A percentile compares a stretch with the other conserved stretches of the same genome.
Evolutionary conservation across 2,113 vertebrate genomes (phyloP).

Genomic region (Clarias magur): DNA sequence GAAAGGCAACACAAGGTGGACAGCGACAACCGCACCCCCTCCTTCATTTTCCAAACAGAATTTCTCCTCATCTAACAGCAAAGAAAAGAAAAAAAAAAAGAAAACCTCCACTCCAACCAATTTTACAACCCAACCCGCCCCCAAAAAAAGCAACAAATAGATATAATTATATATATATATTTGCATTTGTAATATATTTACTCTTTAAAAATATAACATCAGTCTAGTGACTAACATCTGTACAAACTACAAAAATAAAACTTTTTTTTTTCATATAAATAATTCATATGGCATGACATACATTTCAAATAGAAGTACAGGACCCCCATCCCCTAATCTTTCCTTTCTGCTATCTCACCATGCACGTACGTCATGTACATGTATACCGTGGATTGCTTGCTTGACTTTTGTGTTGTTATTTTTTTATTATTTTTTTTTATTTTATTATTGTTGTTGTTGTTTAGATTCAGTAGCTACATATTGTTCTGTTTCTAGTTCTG

Average conservation of each 20-base stretch:
- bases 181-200: slow-evolving; percentile 88
- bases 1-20: slow-evolving; percentile 65
- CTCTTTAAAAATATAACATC: slow-evolving; percentile 97
- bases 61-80: slow-evolving; percentile 54
- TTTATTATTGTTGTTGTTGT: slow-evolving; percentile 35
- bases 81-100: slow-evolving; percentile 30
- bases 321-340: slow-evolving; percentile 53
- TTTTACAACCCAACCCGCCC: slow-evolving; percentile 20
- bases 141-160: slow-evolving; percentile 72
- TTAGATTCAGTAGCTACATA: slow-evolving; percentile 69
- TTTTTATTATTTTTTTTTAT: too few relatives aligned
- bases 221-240: slow-evolving; percentile 85
- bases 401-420: slow-evolving; percentile 49
- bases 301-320: slow-evolving; percentile 78
- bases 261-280: slow-evolving; percentile 86
- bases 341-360: slow-evolving; percentile 32
- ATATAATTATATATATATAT: slow-evolving; percentile 75
- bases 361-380: slow-evolving; percentile 58
- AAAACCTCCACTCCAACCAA: slow-evolving; percentile 27
- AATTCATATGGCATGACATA: slow-evolving; percentile 88
- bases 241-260: slow-evolving; percentile 97
- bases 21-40: slow-evolving; percentile 63
- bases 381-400: slow-evolving; percentile 54
- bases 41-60: slow-evolving; percentile 69
- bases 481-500: slow-evolving; percentile 57